Evolutionary conservation across 2,113 vertebrate species (phyloP).

Genomic region (Pituophis catenifer): DNA sequence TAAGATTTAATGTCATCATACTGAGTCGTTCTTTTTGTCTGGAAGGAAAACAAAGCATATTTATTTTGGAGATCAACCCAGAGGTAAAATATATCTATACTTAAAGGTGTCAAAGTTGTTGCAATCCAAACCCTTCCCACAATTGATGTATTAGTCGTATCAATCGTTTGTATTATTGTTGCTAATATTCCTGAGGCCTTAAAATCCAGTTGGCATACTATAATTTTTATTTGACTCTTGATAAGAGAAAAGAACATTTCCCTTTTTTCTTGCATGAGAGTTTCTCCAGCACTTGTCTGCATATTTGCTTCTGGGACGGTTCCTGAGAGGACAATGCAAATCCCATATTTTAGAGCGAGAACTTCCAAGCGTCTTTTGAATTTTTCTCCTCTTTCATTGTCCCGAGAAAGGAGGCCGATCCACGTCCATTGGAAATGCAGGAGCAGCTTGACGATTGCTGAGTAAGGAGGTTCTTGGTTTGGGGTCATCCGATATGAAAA

Average conservation of each 20-base stretch:
- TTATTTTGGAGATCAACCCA: not conserved
- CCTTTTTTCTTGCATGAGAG: not conserved
- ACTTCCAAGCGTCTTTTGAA: too few species aligned
- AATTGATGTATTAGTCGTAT: not conserved
- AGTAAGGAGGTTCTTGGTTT: not conserved
- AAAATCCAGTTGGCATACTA: not conserved
- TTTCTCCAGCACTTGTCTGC: not conserved
- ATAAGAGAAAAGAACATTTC: not conserved
- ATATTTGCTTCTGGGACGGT: too few species aligned
- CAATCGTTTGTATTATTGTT: accelerated
- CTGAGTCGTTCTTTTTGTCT: not conserved
- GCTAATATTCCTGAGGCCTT: not conserved
- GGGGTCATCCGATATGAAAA: too few species aligned
- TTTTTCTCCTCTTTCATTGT: too few species aligned
- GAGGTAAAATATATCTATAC: too few species aligned
- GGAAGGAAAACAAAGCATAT: not conserved
- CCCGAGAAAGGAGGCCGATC: not conserved
- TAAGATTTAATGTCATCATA: not conserved
- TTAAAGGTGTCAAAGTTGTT: too few species aligned
- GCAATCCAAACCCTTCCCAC: too few species aligned
- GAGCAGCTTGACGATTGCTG: not conserved
- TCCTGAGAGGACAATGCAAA: too few species aligned
- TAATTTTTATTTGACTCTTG: not conserved
- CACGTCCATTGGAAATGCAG: not conserved
- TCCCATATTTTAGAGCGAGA: too few species aligned